Percentiles rank a stretch among this genome's conserved stretches.
phyloP scores from a whole-genome alignment of 2,113 vertebrate genomes.

The Scomber colias region DNA sequence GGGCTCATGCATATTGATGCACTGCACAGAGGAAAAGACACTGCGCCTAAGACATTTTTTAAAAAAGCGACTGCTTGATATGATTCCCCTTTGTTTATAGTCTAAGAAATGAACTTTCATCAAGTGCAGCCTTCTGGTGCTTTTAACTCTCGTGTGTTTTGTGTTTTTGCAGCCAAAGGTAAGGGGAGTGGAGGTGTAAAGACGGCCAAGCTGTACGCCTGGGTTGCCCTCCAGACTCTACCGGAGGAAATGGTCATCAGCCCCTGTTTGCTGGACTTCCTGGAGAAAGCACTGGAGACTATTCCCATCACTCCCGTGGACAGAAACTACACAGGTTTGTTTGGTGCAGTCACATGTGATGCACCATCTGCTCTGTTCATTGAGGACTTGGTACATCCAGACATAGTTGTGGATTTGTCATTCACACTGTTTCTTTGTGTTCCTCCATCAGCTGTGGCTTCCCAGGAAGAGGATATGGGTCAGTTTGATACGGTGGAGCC shows the following conservation, averaged over 20 bases:
- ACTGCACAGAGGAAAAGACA: slow-evolving; percentile 7
- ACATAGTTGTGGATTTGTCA: background rate
- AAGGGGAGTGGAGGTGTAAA: slow-evolving; percentile 94
- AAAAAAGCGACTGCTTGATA: background rate
- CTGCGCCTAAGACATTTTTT: background rate
- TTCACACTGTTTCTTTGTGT: background rate
- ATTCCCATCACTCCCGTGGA: slow-evolving; percentile 98
- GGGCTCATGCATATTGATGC: slow-evolving; percentile 51
- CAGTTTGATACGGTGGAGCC: slow-evolving; percentile 96
- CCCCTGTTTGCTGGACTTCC: slow-evolving; percentile 95
- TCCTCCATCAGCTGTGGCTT: slow-evolving; percentile 85
- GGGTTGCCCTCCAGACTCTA: slow-evolving; percentile 97
- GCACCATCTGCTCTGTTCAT: background rate
- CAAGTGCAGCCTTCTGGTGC: background rate
- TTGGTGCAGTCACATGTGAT: background rate
- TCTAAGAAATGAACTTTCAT: background rate
- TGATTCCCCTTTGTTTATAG: slow-evolving; percentile 13
- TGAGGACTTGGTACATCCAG: background rate
- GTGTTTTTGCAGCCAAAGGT: slow-evolving; percentile 90
- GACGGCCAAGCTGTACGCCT: slow-evolving; percentile 96
- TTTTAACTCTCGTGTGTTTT: slow-evolving; percentile 24
- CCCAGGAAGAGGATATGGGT: slow-evolving; percentile 96
- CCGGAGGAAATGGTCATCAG: slow-evolving; percentile 99
- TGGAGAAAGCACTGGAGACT: slow-evolving; percentile 98
- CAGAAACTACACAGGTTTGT: slow-evolving; percentile 89